These are phyloP conservation scores for Pristis pectinata DNA, from an alignment of 2,797 vertebrate genomes.

Conservation along the genomic window DNA sequence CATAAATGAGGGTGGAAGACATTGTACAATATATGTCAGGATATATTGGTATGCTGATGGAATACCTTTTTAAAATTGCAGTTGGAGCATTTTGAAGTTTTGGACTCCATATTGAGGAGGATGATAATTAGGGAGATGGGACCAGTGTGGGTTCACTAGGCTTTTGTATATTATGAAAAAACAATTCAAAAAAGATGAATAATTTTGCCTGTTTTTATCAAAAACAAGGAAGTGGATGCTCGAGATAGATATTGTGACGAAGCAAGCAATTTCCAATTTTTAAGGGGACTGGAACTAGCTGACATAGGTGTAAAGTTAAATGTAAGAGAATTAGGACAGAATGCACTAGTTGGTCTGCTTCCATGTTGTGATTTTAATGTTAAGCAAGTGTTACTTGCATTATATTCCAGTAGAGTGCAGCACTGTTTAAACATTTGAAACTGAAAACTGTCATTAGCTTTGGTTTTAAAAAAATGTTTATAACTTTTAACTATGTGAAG, in stretches of 20 bases:
- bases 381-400: neutral
- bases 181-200: neutral
- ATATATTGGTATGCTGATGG: neutral
- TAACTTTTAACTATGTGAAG: neutral
- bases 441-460: neutral
- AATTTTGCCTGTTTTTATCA: neutral
- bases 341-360: neutral
- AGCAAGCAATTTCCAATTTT: neutral
- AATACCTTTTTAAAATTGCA: neutral
- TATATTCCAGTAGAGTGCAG: constrained; percentile 32
- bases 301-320: neutral
- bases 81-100: neutral
- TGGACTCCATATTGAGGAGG: neutral
- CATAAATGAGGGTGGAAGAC: neutral
- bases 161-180: neutral
- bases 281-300: too few relatives aligned
- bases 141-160: neutral
- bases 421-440: neutral
- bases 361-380: neutral
- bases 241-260: neutral
- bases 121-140: too few relatives aligned
- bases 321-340: neutral
- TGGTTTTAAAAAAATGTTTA: neutral
- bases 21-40: neutral
- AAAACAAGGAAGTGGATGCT: neutral